Evolutionary conservation across 2,888 invertebrate species (phyloP).

Genomic region (Apotomis capreana): DNA sequence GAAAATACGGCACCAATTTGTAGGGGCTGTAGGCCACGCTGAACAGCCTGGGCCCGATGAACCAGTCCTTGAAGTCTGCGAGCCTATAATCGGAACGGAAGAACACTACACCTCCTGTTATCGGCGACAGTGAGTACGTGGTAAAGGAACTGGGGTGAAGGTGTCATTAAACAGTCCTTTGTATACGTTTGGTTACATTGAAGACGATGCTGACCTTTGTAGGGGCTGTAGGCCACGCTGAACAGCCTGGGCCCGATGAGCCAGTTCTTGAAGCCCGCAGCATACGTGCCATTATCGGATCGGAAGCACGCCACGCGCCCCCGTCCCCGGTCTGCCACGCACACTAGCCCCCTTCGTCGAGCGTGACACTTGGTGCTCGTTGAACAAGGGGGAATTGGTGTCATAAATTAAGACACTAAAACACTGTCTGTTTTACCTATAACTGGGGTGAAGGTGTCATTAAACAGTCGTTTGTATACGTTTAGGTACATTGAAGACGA

Average conservation of each 20-base stretch:
- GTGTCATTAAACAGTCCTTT: too few species aligned
- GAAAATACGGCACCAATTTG: slow-evolving; percentile 38
- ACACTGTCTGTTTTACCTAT: too few species aligned
- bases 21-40: slow-evolving; percentile 87
- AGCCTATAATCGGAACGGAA: slow-evolving; percentile 85
- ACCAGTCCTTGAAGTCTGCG: slow-evolving; percentile 84
- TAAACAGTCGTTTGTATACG: too few species aligned
- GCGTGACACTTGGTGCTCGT: slow-evolving; percentile 92
- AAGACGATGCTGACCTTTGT: slow-evolving; percentile 55
- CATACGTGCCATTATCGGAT: slow-evolving; percentile 84
- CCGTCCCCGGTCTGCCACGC: slow-evolving; percentile 95
- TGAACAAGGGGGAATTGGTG: slow-evolving; percentile 81
- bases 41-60: slow-evolving; percentile 88
- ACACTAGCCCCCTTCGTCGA: slow-evolving; percentile 90
- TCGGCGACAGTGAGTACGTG: slow-evolving; percentile 92
- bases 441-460: too few species aligned
- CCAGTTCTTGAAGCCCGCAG: slow-evolving; percentile 84
- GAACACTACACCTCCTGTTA: slow-evolving; percentile 90
- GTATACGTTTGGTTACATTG: slow-evolving; percentile 91
- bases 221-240: slow-evolving; percentile 87
- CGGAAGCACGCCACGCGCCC: slow-evolving; percentile 91
- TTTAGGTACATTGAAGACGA: slow-evolving; percentile 85
- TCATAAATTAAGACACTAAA: slow-evolving; percentile 50
- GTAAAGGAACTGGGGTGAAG: too few species aligned
- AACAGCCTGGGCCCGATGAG: slow-evolving; percentile 88